Base-by-base conservation (phyloP, 2,113 vertebrate species). In the Myotis brandtii region DNA sequence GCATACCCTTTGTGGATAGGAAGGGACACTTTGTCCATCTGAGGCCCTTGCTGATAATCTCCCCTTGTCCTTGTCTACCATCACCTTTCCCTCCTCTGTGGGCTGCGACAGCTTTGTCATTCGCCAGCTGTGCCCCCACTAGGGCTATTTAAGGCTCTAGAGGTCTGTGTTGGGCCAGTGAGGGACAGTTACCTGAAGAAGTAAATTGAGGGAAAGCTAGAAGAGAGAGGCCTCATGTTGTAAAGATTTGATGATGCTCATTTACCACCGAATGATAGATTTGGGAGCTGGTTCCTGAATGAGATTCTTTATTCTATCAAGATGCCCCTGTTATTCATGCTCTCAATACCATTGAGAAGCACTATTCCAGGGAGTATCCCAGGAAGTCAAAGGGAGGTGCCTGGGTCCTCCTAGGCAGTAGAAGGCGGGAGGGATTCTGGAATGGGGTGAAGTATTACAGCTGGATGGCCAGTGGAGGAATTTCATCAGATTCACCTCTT, bases 21-120 rank as follows among this genome's bases (percentile, higher is more conserved):
- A 69, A 80, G 2, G 6, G 11, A 52, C 56, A 56, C 2, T 32
- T 43, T 34, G 18, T 37, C 17, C 5, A 37, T 46, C 25, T 17
- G 17, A 21, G 23, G 17, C 17, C 23, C 43, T 46, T 5, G 1
- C 3, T n/a, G 5, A 73, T 37, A 62, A 13, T 9, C 3, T 13
- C 0, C 6, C 2, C 5, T 14, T 56, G 48, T 67, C 21, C 8
- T 34, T 5, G 10, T 7, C 3, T 69, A 0, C 0, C 9, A 54
- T 12, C 1, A 6, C 12, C 73, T 56, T 82, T 7, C 16, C 32
- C 13, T 62, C n/a, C 4, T 46, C 6, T 2, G 9, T 5, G 21
- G 9, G 1, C 0, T 54, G 6, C 8, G 4, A 4, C 27, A 17
- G 0, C 48, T 34, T 66, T 89, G 3, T 11, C 2, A 59, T 40